Evolutionary conservation across 2,888 invertebrate genomes (phyloP).

Genomic region (Diadegma fenestrale): DNA sequence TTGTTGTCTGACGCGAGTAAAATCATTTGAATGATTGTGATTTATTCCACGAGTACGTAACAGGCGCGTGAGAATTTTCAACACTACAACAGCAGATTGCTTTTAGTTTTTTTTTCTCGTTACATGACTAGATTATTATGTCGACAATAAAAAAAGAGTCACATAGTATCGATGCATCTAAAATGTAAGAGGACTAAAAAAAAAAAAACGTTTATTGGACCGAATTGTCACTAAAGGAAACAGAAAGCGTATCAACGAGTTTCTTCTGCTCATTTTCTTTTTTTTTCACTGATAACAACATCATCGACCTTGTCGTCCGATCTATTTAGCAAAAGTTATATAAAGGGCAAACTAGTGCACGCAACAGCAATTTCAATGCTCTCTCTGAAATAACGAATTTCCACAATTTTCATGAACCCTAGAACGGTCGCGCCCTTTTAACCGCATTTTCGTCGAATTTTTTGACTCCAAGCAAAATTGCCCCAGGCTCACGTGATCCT

Average conservation of each 20-base stretch:
- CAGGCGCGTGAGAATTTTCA: slow-evolving; percentile 47
- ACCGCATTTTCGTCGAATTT: no score
- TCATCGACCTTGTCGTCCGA: not conserved
- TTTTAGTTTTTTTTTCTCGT: slow-evolving; percentile 37
- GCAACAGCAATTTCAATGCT: slow-evolving; percentile 13
- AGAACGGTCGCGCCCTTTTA: no score
- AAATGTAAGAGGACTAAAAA: slow-evolving; percentile 31
- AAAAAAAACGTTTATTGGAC: slow-evolving; percentile 27
- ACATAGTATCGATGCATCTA: slow-evolving; percentile 41
- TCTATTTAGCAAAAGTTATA: not conserved
- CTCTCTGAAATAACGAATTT: slow-evolving; percentile 31
- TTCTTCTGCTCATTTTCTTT: not conserved
- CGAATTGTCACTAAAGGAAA: slow-evolving; percentile 43
- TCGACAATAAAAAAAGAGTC: slow-evolving; percentile 69
- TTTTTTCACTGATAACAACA: slow-evolving; percentile 14
- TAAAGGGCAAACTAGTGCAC: slow-evolving; percentile 15
- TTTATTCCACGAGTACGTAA: slow-evolving; percentile 20
- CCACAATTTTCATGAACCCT: no score
- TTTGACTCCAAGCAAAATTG: no score
- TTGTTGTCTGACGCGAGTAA: slow-evolving; percentile 13
- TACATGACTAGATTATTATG: slow-evolving; percentile 77
- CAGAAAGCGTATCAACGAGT: slow-evolving; percentile 25
- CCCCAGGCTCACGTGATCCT: no score
- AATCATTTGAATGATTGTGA: not conserved
- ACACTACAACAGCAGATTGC: slow-evolving; percentile 70